Base-by-base conservation (phyloP, 2,888 invertebrate genomes). In the Dioctria rufipes region DNA sequence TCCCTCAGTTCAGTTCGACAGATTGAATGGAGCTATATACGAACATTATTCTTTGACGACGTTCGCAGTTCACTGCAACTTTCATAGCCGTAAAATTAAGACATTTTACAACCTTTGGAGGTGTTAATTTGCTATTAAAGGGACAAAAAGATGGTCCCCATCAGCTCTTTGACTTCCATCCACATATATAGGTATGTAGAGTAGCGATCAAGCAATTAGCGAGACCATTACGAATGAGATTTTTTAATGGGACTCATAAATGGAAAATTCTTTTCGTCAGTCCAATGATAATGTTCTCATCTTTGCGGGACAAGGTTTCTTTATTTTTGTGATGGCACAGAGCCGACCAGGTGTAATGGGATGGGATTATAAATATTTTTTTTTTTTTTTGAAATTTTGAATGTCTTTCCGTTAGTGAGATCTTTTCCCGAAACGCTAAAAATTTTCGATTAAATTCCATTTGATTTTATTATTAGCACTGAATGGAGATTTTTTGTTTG, bases 51-150 rank as follows among this genome's bases (percentile, higher is more conserved):
- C 60, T 42, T 61, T 73, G 58, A 73, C 73, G 60, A 73, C 73
- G 60, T 54, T 73, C 73, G 58, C 73, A 73, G 73, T 51, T 73
- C 73, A 60, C 60, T 73, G 60, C 77, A 49, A 60, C 46, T 49
- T 63, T 49, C 63, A 63, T 58, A 77, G 77, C 77, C 77, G 80
- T 81, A 81, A 81, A 81, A 81, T 81, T 80, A 81, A 81, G 78
- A 80, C 78, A 65, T 78, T 81, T 67, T 81, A 73, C 73, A 81
- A 65, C 67, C 54, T 78, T 25, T 6, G n/a, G 46, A 80, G 81
- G 81, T 81, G 81, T 80, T 81, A 81, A 81, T 81, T 81, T 58
- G 63, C 46, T 37, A 77, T 77, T 49, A 63, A 63, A 63, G 77
- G 25, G 77, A 77, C 77, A 77, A 46, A 61, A 42, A 43, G 51